A percentile compares a stretch with the other conserved stretches of the same genome.
Conservation (phyloP, 2,113 vertebrate genomes). For the Sturnus vulgaris region DNA sequence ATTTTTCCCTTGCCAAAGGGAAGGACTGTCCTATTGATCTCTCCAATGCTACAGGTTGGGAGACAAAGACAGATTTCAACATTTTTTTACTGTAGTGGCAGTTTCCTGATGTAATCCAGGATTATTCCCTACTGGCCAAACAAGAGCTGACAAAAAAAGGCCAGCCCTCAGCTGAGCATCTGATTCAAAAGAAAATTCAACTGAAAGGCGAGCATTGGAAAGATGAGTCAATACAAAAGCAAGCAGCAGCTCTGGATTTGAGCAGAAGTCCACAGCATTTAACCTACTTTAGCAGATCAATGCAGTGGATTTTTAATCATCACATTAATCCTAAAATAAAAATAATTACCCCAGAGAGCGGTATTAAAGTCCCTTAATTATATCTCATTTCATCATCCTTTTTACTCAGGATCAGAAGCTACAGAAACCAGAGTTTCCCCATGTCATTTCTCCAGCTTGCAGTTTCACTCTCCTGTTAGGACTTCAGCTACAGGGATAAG, state of each 20-base stretch:
- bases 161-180: neutral
- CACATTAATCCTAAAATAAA: constrained; percentile 62
- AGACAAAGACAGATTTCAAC: neutral
- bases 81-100: neutral
- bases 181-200: constrained; percentile 34
- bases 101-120: constrained; percentile 32
- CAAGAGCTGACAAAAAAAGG: neutral
- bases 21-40: neutral
- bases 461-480: neutral
- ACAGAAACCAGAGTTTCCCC: neutral
- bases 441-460: neutral
- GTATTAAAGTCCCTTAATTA: constrained; percentile 50
- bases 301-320: constrained; percentile 30
- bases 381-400: constrained; percentile 36
- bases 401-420: neutral
- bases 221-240: constrained; percentile 37
- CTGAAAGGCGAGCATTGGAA: neutral
- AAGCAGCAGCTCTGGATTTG: neutral
- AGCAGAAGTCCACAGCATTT: constrained; percentile 38
- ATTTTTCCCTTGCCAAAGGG: neutral
- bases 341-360: constrained; percentile 46
- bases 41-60: neutral
- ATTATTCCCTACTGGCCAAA: constrained; percentile 23
- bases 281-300: constrained; percentile 61
- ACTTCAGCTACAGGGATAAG: neutral